Conservation (phyloP, 2,113 vertebrate genomes). For the Pan paniscus region DNA sequence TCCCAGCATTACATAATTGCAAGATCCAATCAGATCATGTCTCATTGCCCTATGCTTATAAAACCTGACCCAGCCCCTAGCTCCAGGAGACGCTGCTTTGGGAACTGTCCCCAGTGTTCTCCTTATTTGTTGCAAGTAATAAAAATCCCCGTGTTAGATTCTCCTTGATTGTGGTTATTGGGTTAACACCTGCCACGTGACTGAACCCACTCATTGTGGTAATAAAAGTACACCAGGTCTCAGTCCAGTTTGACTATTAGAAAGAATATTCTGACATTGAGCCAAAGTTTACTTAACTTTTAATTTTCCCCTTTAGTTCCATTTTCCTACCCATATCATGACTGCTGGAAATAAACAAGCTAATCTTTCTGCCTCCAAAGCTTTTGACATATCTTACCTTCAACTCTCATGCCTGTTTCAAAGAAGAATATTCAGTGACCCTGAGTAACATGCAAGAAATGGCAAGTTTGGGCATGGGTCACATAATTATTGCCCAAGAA, state of each 20-base stretch:
- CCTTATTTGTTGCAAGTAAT: too few species aligned
- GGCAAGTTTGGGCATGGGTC: neutral
- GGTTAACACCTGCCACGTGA: too few species aligned
- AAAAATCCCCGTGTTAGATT: too few species aligned
- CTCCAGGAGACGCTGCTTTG: too few species aligned
- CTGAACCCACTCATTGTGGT: too few species aligned
- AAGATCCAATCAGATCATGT: too few species aligned
- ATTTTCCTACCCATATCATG: neutral
- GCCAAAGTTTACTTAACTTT: conserved; percentile 27
- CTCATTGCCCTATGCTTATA: too few species aligned
- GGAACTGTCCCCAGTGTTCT: too few species aligned
- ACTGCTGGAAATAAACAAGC: neutral
- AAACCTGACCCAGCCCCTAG: too few species aligned
- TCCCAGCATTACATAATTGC: too few species aligned
- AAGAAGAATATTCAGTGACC: conserved; percentile 31
- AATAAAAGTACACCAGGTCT: neutral
- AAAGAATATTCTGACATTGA: neutral
- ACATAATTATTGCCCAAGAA: neutral
- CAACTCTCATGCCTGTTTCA: neutral
- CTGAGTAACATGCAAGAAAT: neutral
- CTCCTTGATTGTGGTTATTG: too few species aligned
- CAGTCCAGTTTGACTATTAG: neutral
- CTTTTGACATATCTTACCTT: neutral
- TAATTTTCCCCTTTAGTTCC: neutral
- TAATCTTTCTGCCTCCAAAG: neutral